Base-by-base conservation (phyloP, 53 echinoderm and acorn worm genomes). In the Henricia sp. region DNA sequence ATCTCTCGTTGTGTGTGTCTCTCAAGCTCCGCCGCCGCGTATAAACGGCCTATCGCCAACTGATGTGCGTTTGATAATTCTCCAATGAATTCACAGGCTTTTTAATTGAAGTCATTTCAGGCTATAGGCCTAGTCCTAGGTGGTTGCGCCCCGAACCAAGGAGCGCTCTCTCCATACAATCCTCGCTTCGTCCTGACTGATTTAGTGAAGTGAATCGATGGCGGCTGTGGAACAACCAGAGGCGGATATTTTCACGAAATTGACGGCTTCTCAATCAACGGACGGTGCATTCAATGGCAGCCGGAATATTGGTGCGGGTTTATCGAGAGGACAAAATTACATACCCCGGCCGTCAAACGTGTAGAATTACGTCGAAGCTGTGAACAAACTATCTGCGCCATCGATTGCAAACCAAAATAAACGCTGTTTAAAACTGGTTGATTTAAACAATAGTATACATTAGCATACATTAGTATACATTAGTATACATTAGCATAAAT, bases 291-390 rank as follows among this genome's bases (percentile, higher is more conserved):
- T 80, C 80, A 64, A 29, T 78, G 12, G 28, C 39, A 33, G 30
- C 62, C 64, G 62, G 65, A 64, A 43, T 80, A 46, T 64, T 80
- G 80, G 63, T 80, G 48, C 8, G 24, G 80, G 80, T 63, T 32
- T 60, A n/a, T n/a, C n/a, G n/a, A n/a, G n/a, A n/a, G n/a, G n/a
- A n/a, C n/a, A 28, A 23, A 36, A 66, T 44, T 46, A 44, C 14
- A 70, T 10, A 33, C 46, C 46, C 26, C 43, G 43, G 38, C 34
- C 8, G 29, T 14, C 25, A 29, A 6, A 19, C 43, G 70, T 70
- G 46, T 70, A 43, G 70, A 42, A 70, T 70, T 70, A 70, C 70
- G 27, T 44, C 8, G 10, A 43, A 14, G 46, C 21, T 27, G 26
- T 27, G 46, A 25, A 44, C 46, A 70, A 44, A 58, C 13, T 23